Conservation (phyloP, 2,113 vertebrate genomes). For the Acanthochromis polyacanthus region DNA sequence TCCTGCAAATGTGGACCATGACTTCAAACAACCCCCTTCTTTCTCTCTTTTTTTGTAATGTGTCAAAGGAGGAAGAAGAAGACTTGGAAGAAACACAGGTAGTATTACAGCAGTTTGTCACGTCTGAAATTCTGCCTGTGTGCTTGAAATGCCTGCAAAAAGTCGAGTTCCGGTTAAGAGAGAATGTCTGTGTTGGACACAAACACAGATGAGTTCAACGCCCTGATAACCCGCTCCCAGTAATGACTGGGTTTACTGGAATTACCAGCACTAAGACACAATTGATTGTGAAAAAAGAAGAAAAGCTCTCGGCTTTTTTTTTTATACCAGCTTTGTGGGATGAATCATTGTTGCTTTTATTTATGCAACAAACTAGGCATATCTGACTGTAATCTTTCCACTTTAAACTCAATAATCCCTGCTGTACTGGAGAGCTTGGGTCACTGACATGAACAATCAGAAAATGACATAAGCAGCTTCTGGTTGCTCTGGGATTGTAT, state of each 20-base stretch:
- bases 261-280: background rate
- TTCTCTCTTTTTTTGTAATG: conserved; percentile 27
- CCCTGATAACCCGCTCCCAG: background rate
- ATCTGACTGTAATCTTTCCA: conserved; percentile 21
- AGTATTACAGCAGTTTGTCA: conserved; percentile 21
- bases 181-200: conserved; percentile 1
- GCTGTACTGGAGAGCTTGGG: background rate
- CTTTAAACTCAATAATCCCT: conserved; percentile 6
- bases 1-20: background rate
- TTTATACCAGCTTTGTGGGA: conserved; percentile 5
- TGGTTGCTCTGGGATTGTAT: background rate
- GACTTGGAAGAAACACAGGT: conserved; percentile 67
- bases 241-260: background rate
- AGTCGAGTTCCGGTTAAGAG: conserved; percentile 5
- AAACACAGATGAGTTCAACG: background rate
- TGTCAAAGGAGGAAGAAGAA: conserved; percentile 62
- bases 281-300: background rate
- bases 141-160: conserved; percentile 22
- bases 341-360: background rate
- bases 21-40: conserved; percentile 28
- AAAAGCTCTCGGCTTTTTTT: background rate
- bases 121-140: conserved; percentile 26
- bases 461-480: background rate
- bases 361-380: conserved; percentile 28
- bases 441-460: background rate